Base-by-base conservation (phyloP, 2,888 invertebrate genomes). In the Congeria kusceri region DNA sequence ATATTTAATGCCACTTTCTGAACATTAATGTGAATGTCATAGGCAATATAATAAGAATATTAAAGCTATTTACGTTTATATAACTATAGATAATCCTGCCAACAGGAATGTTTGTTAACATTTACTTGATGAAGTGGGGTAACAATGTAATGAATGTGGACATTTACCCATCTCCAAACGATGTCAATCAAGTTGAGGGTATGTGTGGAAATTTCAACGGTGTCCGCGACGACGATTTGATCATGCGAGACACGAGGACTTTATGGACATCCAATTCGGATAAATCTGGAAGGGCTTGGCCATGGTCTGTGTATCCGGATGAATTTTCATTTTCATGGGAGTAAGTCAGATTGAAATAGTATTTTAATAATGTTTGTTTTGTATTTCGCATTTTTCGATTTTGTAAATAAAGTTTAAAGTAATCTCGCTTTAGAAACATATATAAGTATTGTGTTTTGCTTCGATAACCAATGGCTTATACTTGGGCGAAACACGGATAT, bases 141-240 rank as follows among this genome's bases (percentile, higher is more conserved):
- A 25, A 70, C 4, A 63, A 70, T 20, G 13, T 56, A 18, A 63
- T 70, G 63, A 70, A 70, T 27, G 44, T 70, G 7, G 62, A 70
- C 29, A 63, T 70, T 15, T 44, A 39, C 11, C 63, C 70, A 4
- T 44, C 56, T 5, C 70, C 56, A 15, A 44, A 62, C 0, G 70
- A 70, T 20, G 56, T 70, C 28, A 39, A 57, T 39, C 46, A 70
- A 11, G 27, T 25, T n/a, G 57, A 63, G 9, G 70, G 70, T n/a
- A 25, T 70, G 4, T 70, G 70, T 57, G 70, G 70, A 2, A 70
- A 70, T 44, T 70, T 32, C 25, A 70, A 70, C 27, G 62, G 70
- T 25, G 63, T 49, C 18, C 23, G 3, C n/a, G 25, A 29, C n/a
- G 70, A 63, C 15, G 70, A 70, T 23, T 57, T 62, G 1, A 20